Evolutionary conservation across 2,797 vertebrate species (phyloP).

Genomic region (Leuciscus waleckii): DNA sequence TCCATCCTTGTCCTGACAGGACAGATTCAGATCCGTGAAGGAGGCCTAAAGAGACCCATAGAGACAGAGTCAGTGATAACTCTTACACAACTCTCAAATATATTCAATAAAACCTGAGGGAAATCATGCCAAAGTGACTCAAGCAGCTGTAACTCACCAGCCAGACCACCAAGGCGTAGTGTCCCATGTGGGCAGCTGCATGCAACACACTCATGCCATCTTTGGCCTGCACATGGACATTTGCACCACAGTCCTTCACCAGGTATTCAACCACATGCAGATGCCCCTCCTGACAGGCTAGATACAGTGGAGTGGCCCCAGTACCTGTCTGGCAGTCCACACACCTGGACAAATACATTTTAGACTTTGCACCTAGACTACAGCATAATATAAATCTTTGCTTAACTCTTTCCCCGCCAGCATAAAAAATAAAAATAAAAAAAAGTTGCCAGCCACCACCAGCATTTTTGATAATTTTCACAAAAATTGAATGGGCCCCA

Average conservation of each 20-base stretch:
- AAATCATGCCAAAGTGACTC: not conserved
- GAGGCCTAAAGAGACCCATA: slow-evolving; percentile 71
- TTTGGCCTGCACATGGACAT: slow-evolving; percentile 78
- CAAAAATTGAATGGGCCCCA: no score
- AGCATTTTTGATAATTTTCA: no score
- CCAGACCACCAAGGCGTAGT: slow-evolving; percentile 83
- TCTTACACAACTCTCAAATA: not conserved
- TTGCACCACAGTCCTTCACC: slow-evolving; percentile 79
- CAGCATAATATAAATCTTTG: not conserved
- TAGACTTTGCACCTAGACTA: not conserved
- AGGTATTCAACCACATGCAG: slow-evolving; percentile 82
- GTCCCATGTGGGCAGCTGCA: slow-evolving; percentile 84
- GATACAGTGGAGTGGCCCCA: slow-evolving; percentile 83
- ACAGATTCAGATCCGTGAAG: slow-evolving; percentile 77
- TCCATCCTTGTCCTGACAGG: slow-evolving; percentile 80
- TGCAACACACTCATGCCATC: slow-evolving; percentile 88
- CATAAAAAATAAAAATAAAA: no score
- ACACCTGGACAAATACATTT: slow-evolving; percentile 65
- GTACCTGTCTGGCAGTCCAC: slow-evolving; percentile 78
- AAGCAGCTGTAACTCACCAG: slow-evolving; percentile 75
- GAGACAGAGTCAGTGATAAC: not conserved
- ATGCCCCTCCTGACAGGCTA: slow-evolving; percentile 89
- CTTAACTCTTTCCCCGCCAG: not conserved
- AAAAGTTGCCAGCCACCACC: no score
- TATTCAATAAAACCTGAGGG: not conserved